Percentiles rank a stretch among this genome's conserved stretches.
Evolutionary conservation across 2,797 vertebrate species (phyloP).

Genomic region (Eulemur coronatus): DNA sequence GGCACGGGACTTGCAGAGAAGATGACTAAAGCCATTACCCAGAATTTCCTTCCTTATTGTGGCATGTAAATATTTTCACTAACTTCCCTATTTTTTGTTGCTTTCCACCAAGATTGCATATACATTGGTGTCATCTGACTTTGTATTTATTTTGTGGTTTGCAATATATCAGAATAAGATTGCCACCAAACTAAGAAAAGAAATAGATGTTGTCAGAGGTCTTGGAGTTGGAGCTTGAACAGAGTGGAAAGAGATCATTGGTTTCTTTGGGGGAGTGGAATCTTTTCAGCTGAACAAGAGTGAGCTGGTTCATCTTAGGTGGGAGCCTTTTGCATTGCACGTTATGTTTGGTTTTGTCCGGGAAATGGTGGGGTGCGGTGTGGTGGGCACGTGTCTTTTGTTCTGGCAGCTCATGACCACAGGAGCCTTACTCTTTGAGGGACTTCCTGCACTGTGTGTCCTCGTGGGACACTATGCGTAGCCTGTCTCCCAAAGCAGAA

Average conservation of each 20-base stretch:
- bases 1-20: background rate
- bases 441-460: background rate
- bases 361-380: background rate
- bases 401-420: background rate
- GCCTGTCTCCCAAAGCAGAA: background rate
- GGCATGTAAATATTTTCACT: background rate
- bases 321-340: background rate
- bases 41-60: constrained; percentile 26
- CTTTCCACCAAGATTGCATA: background rate
- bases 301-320: background rate
- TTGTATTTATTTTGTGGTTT: background rate
- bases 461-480: background rate
- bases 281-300: background rate
- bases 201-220: background rate
- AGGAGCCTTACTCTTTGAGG: background rate
- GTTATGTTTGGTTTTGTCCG: background rate
- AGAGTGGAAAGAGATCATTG: background rate
- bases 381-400: background rate
- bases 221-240: background rate
- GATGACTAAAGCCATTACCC: background rate
- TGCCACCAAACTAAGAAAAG: background rate
- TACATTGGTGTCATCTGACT: background rate
- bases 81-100: background rate
- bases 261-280: background rate
- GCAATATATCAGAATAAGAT: background rate